Base-by-base conservation (phyloP, 2,797 vertebrate genomes). In the Hyperoplus lanceolatus region DNA sequence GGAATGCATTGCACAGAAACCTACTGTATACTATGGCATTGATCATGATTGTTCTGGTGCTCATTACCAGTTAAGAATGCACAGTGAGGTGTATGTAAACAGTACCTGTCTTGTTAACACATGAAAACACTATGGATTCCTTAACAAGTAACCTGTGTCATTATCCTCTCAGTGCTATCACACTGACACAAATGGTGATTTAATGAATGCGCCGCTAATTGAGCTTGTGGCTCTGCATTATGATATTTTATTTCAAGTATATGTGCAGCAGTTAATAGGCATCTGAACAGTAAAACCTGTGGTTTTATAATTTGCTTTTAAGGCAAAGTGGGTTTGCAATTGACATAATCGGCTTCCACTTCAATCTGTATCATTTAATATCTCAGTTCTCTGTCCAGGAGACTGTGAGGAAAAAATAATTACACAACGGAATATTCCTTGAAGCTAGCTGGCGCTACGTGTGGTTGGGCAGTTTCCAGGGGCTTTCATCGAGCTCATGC, bases 291-390 rank as follows among this genome's bases (percentile, higher is more conserved):
- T 15, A 61, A 62, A 51, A 71, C 67, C 66, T 70, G 79, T 58
- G 39, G 21, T 82, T 78, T 79, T n/a, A 49, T 73, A 48, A 41
- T 29, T 58, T 55, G 58, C 77, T 79, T 79, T 84, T 70, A 65
- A 80, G 84, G 80, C 43, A 71, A 58, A 55, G 60, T 73, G 78
- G 4, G 63, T 73, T 55, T 3, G 2, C 70, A 62, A 39, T 42
- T 8, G 58, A 61, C 39, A 64, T 29, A 65, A 38, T 78, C 62
- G 64, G 18, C 50, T 48, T 79, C 46, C 66, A 77, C 42, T 54
- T 68, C 16, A 88, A 77, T 73, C 54, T 56, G 55, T 6, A 1
- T 73, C 43, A 61, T 76, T n/a, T 48, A 78, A 80, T 89, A 74
- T 66, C 62, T 75, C 49, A 42, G 0, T 46, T 53, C 7, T 74